phyloP scores from a whole-genome alignment of 2,888 invertebrate genomes.

The Muschampia plurimacula region DNA sequence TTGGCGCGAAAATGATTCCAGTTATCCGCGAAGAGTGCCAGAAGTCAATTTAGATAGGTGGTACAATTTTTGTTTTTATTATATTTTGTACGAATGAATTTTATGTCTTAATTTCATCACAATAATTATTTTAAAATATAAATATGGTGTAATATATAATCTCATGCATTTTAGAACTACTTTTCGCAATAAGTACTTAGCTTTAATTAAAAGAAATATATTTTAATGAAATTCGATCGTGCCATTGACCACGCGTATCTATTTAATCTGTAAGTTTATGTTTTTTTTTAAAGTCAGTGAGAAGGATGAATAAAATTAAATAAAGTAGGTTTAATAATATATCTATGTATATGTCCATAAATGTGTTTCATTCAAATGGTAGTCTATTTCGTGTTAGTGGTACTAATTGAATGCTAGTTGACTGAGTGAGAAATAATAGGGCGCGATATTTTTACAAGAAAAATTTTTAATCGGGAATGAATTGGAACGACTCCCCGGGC shows the following conservation, averaged over 20 bases:
- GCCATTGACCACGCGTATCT: conserved; percentile 26
- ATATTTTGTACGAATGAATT: not conserved
- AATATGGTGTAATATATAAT: not conserved
- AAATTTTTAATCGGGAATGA: conserved; percentile 48
- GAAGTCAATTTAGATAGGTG: not conserved
- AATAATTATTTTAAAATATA: not conserved
- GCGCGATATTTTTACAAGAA: conserved; percentile 80
- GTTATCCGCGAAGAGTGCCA: not conserved
- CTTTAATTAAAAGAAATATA: not conserved
- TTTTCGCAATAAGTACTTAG: conserved; percentile 5
- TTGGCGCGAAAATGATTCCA: conserved; percentile 28
- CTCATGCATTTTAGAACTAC: not conserved
- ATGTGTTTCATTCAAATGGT: conserved; percentile 84
- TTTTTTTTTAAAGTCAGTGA: conserved; percentile 71
- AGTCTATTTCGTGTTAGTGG: conserved; percentile 83
- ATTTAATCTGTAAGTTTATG: conserved; percentile 48
- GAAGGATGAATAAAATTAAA: conserved; percentile 69
- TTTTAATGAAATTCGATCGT: not conserved
- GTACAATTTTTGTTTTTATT: not conserved
- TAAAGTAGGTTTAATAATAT: conserved; percentile 60
- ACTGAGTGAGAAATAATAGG: conserved; percentile 77
- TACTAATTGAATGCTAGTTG: conserved; percentile 78
- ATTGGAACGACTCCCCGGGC: conserved; percentile 52
- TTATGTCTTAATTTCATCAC: not conserved
- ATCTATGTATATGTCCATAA: conserved; percentile 77